phyloP scores from a whole-genome alignment of 2,888 invertebrate genomes.

The Eupithecia centaureata region DNA sequence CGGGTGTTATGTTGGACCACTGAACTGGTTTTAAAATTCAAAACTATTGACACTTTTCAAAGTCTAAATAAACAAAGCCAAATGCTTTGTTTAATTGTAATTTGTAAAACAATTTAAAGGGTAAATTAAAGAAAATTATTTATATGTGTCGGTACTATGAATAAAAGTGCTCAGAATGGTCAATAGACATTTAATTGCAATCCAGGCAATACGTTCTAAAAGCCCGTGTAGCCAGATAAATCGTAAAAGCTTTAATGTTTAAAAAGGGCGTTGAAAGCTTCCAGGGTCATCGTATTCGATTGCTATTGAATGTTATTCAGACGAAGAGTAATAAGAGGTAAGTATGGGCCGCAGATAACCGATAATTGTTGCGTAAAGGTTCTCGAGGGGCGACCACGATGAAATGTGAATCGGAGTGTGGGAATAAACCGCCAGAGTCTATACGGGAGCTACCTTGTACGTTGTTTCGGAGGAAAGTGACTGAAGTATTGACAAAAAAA shows the following conservation, averaged over 20 bases:
- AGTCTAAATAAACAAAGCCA: not conserved
- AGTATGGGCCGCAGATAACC: slow-evolving; percentile 1
- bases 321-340: slow-evolving; percentile 4
- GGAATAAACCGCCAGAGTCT: too few relatives aligned
- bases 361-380: too few relatives aligned
- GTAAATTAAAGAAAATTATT: too few relatives aligned
- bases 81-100: too few relatives aligned
- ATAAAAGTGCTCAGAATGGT: not conserved
- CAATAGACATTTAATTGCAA: slow-evolving; percentile 9
- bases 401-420: too few relatives aligned
- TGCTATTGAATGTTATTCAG: slow-evolving; percentile 17
- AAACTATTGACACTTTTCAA: not conserved
- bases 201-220: slow-evolving; percentile 14
- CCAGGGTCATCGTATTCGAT: slow-evolving; percentile 23
- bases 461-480: too few relatives aligned
- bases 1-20: too few relatives aligned
- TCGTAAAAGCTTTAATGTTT: slow-evolving; percentile 27
- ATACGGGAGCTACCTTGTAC: too few relatives aligned
- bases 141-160: too few relatives aligned
- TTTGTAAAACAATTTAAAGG: too few relatives aligned
- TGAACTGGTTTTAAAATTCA: not conserved
- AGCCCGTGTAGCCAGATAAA: slow-evolving; percentile 17
- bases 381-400: too few relatives aligned
- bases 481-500: too few relatives aligned
- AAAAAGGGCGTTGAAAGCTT: slow-evolving; percentile 27